These are phyloP conservation scores for Patella ulyssiponensis DNA, from an alignment of 2,888 invertebrate species.

Conservation along the genomic window DNA sequence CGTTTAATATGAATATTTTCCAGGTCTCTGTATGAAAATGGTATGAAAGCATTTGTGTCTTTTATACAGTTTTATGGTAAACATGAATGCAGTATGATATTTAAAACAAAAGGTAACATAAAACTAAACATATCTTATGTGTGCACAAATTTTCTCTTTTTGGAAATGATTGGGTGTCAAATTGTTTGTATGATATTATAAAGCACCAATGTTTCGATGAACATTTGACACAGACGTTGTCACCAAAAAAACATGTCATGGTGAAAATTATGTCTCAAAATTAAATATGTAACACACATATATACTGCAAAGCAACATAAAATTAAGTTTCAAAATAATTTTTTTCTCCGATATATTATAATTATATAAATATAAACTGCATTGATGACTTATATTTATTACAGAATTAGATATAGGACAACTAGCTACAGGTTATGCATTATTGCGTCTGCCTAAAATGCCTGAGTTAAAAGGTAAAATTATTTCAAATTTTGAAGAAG, in stretches of 20 bases:
- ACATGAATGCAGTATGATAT: slow-evolving; percentile 92
- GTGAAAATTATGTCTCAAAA: too few relatives aligned
- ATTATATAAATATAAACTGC: too few relatives aligned
- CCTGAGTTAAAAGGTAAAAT: slow-evolving; percentile 87
- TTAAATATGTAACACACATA: too few relatives aligned
- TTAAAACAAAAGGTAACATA: slow-evolving; percentile 81
- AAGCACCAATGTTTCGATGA: too few relatives aligned
- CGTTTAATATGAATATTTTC: slow-evolving; percentile 18
- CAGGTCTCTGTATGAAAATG: slow-evolving; percentile 86
- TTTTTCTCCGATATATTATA: too few relatives aligned
- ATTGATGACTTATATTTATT: too few relatives aligned
- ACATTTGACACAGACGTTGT: too few relatives aligned
- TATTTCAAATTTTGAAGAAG: slow-evolving; percentile 75
- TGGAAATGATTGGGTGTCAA: not conserved
- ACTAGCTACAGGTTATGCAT: slow-evolving; percentile 89
- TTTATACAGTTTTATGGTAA: slow-evolving; percentile 94
- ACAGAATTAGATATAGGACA: slow-evolving; percentile 86
- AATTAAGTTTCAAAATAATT: too few relatives aligned
- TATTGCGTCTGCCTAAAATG: slow-evolving; percentile 93
- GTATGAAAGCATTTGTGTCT: slow-evolving; percentile 93
- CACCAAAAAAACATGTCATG: too few relatives aligned
- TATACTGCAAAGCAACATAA: too few relatives aligned
- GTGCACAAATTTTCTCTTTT: not conserved
- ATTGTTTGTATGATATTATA: too few relatives aligned
- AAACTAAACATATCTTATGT: not conserved